phyloP scores from a whole-genome alignment of 2,113 vertebrate genomes.

The Pollimyrus isidori region DNA sequence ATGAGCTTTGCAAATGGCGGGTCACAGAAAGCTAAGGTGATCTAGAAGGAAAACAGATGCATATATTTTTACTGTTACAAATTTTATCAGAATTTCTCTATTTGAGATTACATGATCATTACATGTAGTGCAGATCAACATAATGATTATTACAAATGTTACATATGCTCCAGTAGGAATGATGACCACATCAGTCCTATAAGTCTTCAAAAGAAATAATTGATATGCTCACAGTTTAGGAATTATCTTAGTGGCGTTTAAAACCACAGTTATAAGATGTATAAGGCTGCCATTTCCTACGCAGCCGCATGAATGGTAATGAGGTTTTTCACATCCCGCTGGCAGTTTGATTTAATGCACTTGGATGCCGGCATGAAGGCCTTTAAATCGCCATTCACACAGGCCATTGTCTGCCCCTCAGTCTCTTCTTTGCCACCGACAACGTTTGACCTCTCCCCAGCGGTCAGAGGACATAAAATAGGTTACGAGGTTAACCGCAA shows the following conservation, averaged over 20 bases:
- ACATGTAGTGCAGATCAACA: neutral
- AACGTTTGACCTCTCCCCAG: conserved; percentile 26
- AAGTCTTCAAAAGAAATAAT: neutral
- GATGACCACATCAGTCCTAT: neutral
- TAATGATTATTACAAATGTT: neutral
- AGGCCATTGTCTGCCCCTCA: conserved; percentile 21
- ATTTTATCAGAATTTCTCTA: no score
- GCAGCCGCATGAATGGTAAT: neutral
- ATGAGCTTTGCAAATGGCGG: neutral
- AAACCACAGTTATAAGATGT: neutral
- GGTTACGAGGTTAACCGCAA: neutral
- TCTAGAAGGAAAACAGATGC: no score
- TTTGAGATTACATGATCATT: neutral
- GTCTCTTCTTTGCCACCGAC: conserved; percentile 26
- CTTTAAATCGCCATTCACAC: conserved; percentile 18
- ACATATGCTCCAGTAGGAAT: neutral
- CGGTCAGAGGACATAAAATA: conserved; percentile 27
- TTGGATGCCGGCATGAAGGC: conserved; percentile 16
- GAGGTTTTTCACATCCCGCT: neutral
- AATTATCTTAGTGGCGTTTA: neutral
- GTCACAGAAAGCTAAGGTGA: no score
- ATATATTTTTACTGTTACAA: no score
- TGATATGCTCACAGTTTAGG: neutral
- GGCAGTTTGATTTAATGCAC: conserved; percentile 28
- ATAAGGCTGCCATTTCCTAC: neutral